Evolutionary conservation across 35 echinoderm and acorn worm species (phyloP).

Genomic region (Holothuria glaberrima): DNA sequence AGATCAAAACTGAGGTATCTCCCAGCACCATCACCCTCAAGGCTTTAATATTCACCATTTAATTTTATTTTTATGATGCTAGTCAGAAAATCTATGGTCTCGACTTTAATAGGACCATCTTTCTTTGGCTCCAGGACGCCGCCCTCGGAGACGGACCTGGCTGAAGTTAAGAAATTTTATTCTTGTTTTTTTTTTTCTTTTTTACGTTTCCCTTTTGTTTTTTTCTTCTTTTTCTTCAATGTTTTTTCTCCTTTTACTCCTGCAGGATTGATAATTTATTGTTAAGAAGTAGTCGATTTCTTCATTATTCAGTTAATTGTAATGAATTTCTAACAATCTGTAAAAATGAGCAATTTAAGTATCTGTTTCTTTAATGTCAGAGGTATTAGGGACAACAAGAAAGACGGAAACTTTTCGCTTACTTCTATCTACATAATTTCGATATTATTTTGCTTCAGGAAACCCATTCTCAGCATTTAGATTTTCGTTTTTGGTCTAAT

Average conservation of each 20-base stretch:
- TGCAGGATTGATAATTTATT: not conserved
- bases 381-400: conserved; percentile 27
- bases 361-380: no score
- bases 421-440: conserved; percentile 19
- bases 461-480: not conserved
- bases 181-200: no score
- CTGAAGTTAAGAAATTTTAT: not conserved
- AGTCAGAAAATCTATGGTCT: not conserved
- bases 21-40: not conserved
- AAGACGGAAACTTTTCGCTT: conserved; percentile 19
- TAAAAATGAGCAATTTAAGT: no score
- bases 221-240: not conserved
- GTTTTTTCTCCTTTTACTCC: not conserved
- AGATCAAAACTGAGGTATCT: not conserved
- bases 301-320: no score
- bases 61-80: not conserved
- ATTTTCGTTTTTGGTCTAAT: not conserved
- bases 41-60: not conserved
- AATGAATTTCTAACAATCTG: no score
- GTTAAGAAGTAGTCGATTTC: no score
- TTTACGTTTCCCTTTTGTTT: no score
- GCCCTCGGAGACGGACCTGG: not conserved
- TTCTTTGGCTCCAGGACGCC: not conserved
- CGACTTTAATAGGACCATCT: no score
- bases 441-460: conserved; percentile 34